Evolutionary conservation across 2,888 invertebrate genomes (phyloP), one percentile per base, ranked within the genome.

Genomic region (Autographa gamma): DNA sequence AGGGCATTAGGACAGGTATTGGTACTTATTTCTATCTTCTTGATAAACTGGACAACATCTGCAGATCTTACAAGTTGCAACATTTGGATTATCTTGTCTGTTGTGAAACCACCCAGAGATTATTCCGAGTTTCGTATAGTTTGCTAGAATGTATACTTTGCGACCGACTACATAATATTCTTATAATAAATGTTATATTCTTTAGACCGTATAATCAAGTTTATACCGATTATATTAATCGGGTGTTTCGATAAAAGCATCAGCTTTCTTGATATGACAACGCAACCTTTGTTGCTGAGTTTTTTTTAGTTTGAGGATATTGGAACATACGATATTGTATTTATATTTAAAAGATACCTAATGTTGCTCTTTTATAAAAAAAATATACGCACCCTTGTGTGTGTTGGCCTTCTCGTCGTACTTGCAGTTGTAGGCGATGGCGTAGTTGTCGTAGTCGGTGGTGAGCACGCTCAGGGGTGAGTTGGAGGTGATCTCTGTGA

Each of bases 371-470:
- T n/a, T n/a, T n/a, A 9, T 8, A 14, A 25, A 48, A 52, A 13
- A 31, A n/a, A n/a, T n/a, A 25, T 25, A 61, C 84, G 73, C 87
- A 93, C 94, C 92, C 78, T 87, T 81, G 63, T 92, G 93, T 1
- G 85, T 84, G 71, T 93, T 93, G 61, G 85, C 91, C 84, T 90
- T 90, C 34, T 92, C 91, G 25, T 93, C 91, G 66, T 87, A 90
- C 71, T 89, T 92, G 91, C 97, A 97, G 76, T 96, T 96, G 96
- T 97, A 97, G 0, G 97, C 96, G 8, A 97, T 96, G 0, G 97
- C 93, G 82, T 96, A 97, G 84, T 93, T 93, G 1, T 88, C 91
- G 88, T 97, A 97, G 88, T 97, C 97, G 0, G 97, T 97, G 16
- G 95, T 96, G 43, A 97, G 84, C 1, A 97, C 89, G 93, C 95